Evolutionary conservation across 2,888 invertebrate genomes (phyloP), one percentile per base, ranked within the genome.

Genomic region (Eupithecia subumbrata): DNA sequence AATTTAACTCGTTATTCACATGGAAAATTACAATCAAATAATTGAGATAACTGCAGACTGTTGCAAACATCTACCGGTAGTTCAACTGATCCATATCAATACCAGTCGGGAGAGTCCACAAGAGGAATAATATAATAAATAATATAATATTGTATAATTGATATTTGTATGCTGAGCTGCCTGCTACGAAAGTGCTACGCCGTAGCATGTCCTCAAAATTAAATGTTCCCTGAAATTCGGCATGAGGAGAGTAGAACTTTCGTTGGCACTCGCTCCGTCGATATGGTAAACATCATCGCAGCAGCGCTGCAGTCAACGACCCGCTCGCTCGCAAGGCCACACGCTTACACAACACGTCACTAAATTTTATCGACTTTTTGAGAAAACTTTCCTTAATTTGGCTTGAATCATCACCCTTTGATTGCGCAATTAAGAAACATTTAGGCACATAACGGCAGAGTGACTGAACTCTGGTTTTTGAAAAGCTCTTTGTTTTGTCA

Each of bases 211-310:
- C 78, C 83, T 78, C 72, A 83, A 83, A 85, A 85, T 82, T 68
- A 68, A 43, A 85, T 82, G 79, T 82, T 84, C 81, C 82, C 82
- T 83, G 85, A 84, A 83, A 82, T 85, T 84, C 84, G 84, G 81
- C 83, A 82, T 83, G 84, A 84, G 83, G 81, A 83, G 84, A 84
- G 79, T 85, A 82, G 85, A 87, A 89, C 89, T 91, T 91, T 91
- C 90, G 87, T 89, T 90, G 90, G 88, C 88, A 87, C 87, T 88
- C 89, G 86, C 88, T 89, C 87, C 83, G 87, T 86, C 91, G 89
- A 89, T 91, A 90, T 91, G 90, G 92, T 92, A 93, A 93, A 94
- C 92, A 94, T 87, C 88, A 88, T 89, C 87, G 81, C 83, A 83
- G 71, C 77, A n/a, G 69, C 79, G 73, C 81, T 73, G 84, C 87